A percentile compares a stretch with the other conserved stretches of the same genome.
Evolutionary conservation across 2,888 invertebrate species (phyloP).

Genomic region (Cryptocephalus primarius): DNA sequence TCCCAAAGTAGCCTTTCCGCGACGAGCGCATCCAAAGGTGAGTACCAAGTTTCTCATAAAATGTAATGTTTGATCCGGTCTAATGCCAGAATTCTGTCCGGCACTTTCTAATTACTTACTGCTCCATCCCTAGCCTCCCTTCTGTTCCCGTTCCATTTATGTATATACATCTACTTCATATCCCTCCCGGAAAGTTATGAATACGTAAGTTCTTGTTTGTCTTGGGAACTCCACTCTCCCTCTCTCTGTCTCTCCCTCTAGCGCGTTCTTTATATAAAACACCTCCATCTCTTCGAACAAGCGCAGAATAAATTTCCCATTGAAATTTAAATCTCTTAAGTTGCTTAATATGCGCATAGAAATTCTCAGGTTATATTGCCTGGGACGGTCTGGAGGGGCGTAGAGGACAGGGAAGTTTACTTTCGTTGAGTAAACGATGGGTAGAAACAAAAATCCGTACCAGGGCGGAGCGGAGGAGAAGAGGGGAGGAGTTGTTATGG

Average conservation of each 20-base stretch:
- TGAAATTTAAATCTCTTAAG: constrained; percentile 9
- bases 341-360: constrained; percentile 10
- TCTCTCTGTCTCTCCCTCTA: background rate
- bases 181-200: no score
- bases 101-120: no score
- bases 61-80: background rate
- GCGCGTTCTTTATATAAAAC: background rate
- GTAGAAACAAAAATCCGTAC: background rate
- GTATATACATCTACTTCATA: no score
- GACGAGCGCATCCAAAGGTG: constrained; percentile 98
- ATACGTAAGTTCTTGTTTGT: no score
- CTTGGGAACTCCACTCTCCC: background rate
- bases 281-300: background rate
- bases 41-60: constrained; percentile 32
- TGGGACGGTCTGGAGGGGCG: background rate
- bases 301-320: constrained; percentile 7
- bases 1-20: constrained; percentile 99
- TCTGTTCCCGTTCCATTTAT: no score
- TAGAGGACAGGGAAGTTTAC: no score
- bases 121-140: no score
- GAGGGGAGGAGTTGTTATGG: no score
- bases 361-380: constrained; percentile 5
- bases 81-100: no score
- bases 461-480: no score
- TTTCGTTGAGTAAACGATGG: no score